Conservation (phyloP, 2,113 vertebrate genomes). For the Kryptolebias marmoratus region DNA sequence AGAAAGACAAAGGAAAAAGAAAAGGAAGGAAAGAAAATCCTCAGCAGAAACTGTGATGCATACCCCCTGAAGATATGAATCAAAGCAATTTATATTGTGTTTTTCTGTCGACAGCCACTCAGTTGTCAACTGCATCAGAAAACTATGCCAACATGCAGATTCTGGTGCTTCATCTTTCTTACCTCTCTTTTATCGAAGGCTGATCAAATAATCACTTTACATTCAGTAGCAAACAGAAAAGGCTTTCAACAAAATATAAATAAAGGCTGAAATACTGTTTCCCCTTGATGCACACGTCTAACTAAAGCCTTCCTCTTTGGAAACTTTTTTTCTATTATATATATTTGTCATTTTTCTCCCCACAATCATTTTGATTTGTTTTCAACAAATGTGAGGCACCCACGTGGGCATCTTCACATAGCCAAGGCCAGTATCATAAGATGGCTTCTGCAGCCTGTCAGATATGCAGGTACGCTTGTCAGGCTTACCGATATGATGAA, state of each 20-base stretch:
- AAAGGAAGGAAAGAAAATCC: constrained; percentile 9
- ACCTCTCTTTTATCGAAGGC: neutral
- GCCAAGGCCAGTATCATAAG: constrained; percentile 10
- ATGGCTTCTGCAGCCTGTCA: constrained; percentile 34
- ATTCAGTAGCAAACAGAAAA: constrained; percentile 3
- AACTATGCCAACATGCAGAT: constrained; percentile 2
- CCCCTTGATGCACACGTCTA: neutral
- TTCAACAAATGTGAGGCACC: neutral
- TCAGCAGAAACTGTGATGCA: constrained; percentile 4
- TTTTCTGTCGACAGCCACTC: constrained; percentile 16
- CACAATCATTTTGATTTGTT: neutral
- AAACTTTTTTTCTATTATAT: too few species aligned
- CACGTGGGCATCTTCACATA: constrained; percentile 4
- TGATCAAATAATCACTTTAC: constrained; percentile 17
- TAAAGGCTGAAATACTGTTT: neutral
- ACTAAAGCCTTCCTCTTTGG: neutral
- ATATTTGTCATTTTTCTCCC: neutral
- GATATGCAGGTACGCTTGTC: constrained; percentile 47
- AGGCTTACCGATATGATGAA: constrained; percentile 58
- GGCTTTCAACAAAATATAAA: constrained; percentile 4
- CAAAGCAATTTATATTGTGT: constrained; percentile 11
- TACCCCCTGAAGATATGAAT: constrained; percentile 32
- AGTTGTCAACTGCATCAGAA: constrained; percentile 4
- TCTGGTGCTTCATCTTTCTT: neutral
- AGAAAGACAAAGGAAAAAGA: neutral